Base-by-base conservation (phyloP, 2,113 vertebrate genomes). In the Psophia crepitans region DNA sequence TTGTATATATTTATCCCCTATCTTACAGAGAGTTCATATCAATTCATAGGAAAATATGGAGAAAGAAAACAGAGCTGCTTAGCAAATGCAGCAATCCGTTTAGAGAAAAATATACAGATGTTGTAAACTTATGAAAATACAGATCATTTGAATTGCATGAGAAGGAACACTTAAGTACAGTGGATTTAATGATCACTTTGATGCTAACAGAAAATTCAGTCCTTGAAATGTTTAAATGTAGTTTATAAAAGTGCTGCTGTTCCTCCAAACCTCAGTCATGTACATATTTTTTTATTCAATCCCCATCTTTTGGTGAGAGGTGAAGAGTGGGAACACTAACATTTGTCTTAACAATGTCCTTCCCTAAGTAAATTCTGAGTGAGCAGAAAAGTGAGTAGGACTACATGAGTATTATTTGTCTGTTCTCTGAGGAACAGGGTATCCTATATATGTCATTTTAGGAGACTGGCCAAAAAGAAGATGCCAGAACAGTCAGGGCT, bases 371-470 rank as follows among this genome's bases (percentile, higher is more conserved):
- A 66, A 87, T 86, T 93, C 79, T 80, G 70, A 90, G 73, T 73
- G 61, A 58, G 35, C 24, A 92, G 44, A 92, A 83, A 84, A 92
- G 33, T 77, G 56, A 84, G 44, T 68, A 87, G 37, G 35, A 73
- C 65, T 87, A 39, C 17, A 24, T 71, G 51, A 86, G 37, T 65
- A 77, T 81, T 83, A 86, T 90, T 83, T 78, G 44, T 15, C 68
- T 89, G 33, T 57, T 89, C 60, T 94, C 58, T 87, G 57, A 71
- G 30, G 39, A 78, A 49, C 5, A 53, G 60, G n/a, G 83, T 76
- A 90, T 83, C 70, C 70, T 94, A 80, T 96, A 57, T 73, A 92
- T 93, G 71, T 91, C 58, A 56, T 87, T 90, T 93, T 84, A 39
- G 86, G 83, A 87, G 28, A 78, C 12, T 0, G 9, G 92, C 92